Base-by-base conservation (phyloP, 2,888 invertebrate species). In the Camptogramma bilineatum region DNA sequence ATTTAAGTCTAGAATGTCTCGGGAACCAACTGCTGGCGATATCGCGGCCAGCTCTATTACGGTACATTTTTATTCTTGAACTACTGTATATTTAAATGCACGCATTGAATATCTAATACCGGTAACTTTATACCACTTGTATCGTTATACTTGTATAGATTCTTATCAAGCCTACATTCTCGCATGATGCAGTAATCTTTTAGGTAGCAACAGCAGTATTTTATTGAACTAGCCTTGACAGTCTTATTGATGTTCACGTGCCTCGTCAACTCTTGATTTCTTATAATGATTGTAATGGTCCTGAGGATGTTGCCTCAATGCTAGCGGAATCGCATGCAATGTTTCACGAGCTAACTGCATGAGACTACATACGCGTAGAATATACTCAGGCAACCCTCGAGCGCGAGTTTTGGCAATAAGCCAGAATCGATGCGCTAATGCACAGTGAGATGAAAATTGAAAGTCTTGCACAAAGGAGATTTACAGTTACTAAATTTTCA, bases 141-240 rank as follows among this genome's bases (percentile, higher is more conserved):
- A 17, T 46, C 17, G 17, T 34, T 16, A 21, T 16, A 46, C 9
- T 28, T 59, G 34, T 51, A 31, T 61, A 10, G 52, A 62, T 53
- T 28, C 2, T 21, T 62, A 48, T 58, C 47, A 34, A 54, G 47
- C 39, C 54, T 8, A 52, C 48, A 60, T 66, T 75, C 71, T 59
- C 57, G 19, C 17, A 57, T 64, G 50, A 48, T 66, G 53, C 53
- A 64, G 57, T 61, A 55, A 58, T 62, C 5, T 54, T 52, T 50
- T 62, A 62, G 68, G 54, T 71, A 57, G 65, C 73, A 70, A 75
- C 71, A 76, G 69, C 70, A 69, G 54, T 67, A 52, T 68, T 64
- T 61, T 78, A 84, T 81, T 80, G 64, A 78, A 77, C 50, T 74
- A 73, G 75, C 84, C 84, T 83, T 82, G 78, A 44, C 72, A 64